Evolutionary conservation across 2,113 vertebrate species (phyloP), one percentile per base, ranked within the genome.

Genomic region (Oryzias celebensis): DNA sequence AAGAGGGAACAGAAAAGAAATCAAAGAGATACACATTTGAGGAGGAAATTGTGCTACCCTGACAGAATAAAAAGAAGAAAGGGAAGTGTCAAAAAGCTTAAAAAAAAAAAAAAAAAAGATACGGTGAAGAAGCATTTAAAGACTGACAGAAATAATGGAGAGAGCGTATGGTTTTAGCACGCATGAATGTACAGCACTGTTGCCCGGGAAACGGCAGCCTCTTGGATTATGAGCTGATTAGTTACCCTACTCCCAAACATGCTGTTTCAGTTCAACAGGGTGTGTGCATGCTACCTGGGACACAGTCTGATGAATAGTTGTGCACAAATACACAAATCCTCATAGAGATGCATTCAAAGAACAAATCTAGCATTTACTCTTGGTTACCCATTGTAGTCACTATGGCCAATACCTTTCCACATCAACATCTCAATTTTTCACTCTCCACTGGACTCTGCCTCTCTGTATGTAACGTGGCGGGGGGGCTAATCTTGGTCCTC

Each of bases 201-300:
- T 90, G 82, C 85, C 87, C 36, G 76, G 87, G 89, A 85, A 90
- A 91, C 85, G 22, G 60, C 60, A 83, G 75, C 72, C 55, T 56
- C 84, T 85, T 83, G 82, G 84, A 89, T 87, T 87, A 87, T 85
- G 85, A 87, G 85, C 87, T 90, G 87, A 91, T 91, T 88, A 88
- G 85, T 67, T 76, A 73, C 68, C 73, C 73, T 81, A 75, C 78
- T 75, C 64, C 65, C 71, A 52, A 48, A 68, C 24, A 56, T 48
- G 70, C 59, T 62, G 63, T 53, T 58, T 73, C 56, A 55, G 43
- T 79, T 81, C 85, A 82, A 78, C 64, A 59, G 75, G 66, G 67
- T 72, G 66, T 68, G 75, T 72, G 73, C 65, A 68, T 67, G 62
- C 66, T 87, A 85, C 79, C 81, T 87, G 73, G 60, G 68, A 65